phyloP scores from a whole-genome alignment of 1,140 invertebrate genomes.

The Thaumetopoea pityocampa region DNA sequence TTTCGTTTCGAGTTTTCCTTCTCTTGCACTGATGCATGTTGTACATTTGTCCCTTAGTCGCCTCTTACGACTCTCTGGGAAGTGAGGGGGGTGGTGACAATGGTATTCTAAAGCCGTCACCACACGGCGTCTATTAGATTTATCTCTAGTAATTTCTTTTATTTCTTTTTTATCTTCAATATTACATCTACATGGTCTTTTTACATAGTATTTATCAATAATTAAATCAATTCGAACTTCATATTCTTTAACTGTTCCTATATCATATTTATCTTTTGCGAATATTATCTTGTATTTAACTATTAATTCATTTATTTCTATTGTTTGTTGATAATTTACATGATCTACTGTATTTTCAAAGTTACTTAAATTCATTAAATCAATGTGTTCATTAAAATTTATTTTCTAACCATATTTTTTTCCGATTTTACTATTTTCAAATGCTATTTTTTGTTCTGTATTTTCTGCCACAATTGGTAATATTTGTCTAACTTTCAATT shows the following conservation, averaged over 20 bases:
- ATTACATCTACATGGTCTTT: conserved; percentile 4
- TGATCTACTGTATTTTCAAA: no score
- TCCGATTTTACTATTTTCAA: not conserved
- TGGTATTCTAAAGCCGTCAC: no score
- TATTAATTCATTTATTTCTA: conserved; percentile 4
- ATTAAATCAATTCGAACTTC: conserved; percentile 2
- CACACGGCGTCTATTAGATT: conserved; percentile 6
- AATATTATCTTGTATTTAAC: conserved; percentile 2
- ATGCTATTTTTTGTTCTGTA: not conserved
- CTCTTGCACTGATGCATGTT: no score
- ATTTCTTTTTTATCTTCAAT: conserved; percentile 1
- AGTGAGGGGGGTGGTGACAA: no score
- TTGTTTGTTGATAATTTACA: conserved; percentile 2
- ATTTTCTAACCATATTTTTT: conserved; percentile 3
- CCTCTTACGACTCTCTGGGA: no score
- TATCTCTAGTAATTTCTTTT: conserved; percentile 1
- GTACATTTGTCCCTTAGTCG: no score
- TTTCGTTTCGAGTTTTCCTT: no score
- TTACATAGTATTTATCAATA: conserved; percentile 4
- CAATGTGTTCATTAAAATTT: conserved; percentile 5
- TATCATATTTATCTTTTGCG: conserved; percentile 3
- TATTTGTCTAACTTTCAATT: conserved; percentile 22
- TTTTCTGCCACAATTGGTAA: no score
- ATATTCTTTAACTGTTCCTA: no score
- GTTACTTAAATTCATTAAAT: not conserved